A percentile compares a stretch with the other conserved stretches of the same genome.
phyloP scores from a whole-genome alignment of 2,113 vertebrate genomes.

The Vulpes vulpes region DNA sequence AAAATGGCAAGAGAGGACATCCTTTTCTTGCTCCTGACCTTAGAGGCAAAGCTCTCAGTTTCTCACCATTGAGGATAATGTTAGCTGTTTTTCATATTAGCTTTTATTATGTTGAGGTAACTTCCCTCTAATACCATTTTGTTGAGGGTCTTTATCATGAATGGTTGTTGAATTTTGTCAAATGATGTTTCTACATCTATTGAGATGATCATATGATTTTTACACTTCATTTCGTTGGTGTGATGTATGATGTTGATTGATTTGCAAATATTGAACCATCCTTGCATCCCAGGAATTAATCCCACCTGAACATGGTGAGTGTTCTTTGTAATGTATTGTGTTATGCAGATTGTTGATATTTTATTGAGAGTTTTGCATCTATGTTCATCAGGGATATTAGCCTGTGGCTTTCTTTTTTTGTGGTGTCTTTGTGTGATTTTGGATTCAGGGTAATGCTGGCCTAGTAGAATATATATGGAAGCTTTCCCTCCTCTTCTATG shows the following conservation, averaged over 20 bases:
- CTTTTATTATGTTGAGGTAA: neutral
- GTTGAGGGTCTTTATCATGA: neutral
- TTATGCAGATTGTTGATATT: neutral
- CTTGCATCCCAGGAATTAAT: neutral
- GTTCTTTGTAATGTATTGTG: neutral
- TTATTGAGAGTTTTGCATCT: neutral
- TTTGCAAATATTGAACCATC: neutral
- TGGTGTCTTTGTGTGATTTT: neutral
- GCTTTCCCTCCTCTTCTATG: neutral
- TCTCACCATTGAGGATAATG: neutral
- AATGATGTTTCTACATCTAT: neutral
- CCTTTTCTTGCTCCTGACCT: neutral
- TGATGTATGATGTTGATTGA: neutral
- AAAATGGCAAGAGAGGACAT: neutral
- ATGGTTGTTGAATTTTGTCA: neutral
- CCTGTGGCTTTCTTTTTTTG: neutral
- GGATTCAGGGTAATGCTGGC: neutral
- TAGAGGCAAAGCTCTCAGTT: neutral
- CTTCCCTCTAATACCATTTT: neutral
- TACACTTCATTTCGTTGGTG: neutral
- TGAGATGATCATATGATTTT: neutral
- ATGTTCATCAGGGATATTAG: neutral
- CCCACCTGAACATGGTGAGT: neutral
- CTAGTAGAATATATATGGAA: neutral
- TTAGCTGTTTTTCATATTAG: neutral